Evolutionary conservation across 30 jellyfish, hydroid and myxozoan species (phyloP).

Genomic region (Chrysaora quinquecirrha): DNA sequence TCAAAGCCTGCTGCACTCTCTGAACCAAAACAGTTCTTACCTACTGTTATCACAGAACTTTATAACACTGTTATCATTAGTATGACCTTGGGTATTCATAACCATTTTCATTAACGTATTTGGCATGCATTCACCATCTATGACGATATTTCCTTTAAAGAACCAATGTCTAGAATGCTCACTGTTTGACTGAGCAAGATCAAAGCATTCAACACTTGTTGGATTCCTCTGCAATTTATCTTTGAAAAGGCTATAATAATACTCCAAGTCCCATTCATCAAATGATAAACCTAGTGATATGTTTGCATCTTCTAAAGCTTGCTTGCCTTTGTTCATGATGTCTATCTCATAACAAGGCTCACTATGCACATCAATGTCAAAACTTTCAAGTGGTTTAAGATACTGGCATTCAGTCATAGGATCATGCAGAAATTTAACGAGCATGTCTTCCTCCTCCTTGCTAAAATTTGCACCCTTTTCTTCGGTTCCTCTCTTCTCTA

Average conservation of each 20-base stretch:
- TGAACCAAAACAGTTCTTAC: too few species aligned
- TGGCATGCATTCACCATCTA: slow-evolving; percentile 60
- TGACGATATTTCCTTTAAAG: slow-evolving; percentile 78
- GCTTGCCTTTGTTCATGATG: slow-evolving; percentile 46
- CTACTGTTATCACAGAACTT: slow-evolving; percentile 94
- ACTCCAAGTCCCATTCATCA: slow-evolving; percentile 82
- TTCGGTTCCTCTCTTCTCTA: slow-evolving; percentile 15
- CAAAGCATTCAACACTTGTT: slow-evolving; percentile 92
- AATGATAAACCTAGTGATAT: slow-evolving; percentile 74
- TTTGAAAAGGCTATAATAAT: slow-evolving; percentile 59
- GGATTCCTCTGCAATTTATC: slow-evolving; percentile 78
- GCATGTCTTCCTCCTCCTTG: neutral
- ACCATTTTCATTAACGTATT: slow-evolving; percentile 83
- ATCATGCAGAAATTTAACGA: slow-evolving; percentile 73
- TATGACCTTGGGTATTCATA: slow-evolving; percentile 61
- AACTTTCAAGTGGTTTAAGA: slow-evolving; percentile 45
- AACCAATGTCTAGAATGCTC: slow-evolving; percentile 97
- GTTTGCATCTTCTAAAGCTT: slow-evolving; percentile 76
- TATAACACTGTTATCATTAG: slow-evolving; percentile 79
- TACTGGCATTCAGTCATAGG: slow-evolving; percentile 86
- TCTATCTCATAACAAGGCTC: slow-evolving; percentile 78
- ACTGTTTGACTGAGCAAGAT: slow-evolving; percentile 91
- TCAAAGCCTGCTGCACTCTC: too few species aligned
- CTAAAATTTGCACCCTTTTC: neutral
- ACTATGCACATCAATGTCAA: slow-evolving; percentile 46